These are phyloP conservation scores for Alethe castanea DNA, from an alignment of 2,113 vertebrate genomes.

Conservation along the genomic window DNA sequence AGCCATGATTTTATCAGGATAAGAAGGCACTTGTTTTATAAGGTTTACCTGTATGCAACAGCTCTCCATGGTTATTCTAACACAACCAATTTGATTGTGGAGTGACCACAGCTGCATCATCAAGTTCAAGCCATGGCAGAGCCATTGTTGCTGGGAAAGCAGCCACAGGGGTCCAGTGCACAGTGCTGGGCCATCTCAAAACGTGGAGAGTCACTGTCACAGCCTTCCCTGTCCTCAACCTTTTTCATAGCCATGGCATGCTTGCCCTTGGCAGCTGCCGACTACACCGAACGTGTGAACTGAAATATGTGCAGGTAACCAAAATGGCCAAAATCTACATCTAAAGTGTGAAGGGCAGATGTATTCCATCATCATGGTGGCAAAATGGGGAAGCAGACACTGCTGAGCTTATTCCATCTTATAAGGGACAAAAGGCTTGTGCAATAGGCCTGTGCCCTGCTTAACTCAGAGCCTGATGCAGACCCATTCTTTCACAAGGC, in stretches of 20 bases:
- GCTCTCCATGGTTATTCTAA: neutral
- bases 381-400: neutral
- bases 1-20: neutral
- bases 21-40: neutral
- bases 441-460: neutral
- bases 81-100: neutral
- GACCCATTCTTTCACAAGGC: neutral
- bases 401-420: neutral
- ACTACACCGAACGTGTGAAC: neutral
- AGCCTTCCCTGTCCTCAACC: neutral
- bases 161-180: neutral
- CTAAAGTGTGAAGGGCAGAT: neutral
- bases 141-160: neutral
- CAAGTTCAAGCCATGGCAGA: neutral
- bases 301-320: neutral
- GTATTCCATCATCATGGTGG: neutral
- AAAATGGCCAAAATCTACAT: neutral
- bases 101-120: neutral
- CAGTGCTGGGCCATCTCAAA: neutral
- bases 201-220: neutral
- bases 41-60: neutral
- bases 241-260: neutral
- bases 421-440: neutral
- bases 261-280: fast-evolving
- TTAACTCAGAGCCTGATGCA: neutral